Conservation (phyloP, 92 coral and sea anemone species). For the Scolanthus callimorphus region DNA sequence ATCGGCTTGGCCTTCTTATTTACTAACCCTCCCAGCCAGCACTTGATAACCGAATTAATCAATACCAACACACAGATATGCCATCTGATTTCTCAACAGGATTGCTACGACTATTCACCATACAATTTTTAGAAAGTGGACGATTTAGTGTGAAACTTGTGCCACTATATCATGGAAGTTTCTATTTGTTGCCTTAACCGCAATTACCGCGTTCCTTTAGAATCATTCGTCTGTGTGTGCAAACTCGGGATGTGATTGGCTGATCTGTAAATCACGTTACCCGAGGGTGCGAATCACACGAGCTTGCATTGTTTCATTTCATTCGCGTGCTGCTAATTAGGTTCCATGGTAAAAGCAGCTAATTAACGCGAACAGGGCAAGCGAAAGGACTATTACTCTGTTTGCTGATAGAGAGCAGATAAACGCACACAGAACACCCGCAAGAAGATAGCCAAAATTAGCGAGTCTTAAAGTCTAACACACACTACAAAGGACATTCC, state of each 20-base stretch:
- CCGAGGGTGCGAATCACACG: slow-evolving; percentile 7
- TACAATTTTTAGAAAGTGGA: neutral
- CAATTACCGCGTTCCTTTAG: slow-evolving; percentile 19
- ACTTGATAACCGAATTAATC: neutral
- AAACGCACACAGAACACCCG: neutral
- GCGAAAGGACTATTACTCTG: slow-evolving; percentile 4
- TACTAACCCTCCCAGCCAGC: neutral
- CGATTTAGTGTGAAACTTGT: neutral
- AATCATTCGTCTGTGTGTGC: too few relatives aligned
- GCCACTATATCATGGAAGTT: neutral
- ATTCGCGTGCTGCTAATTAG: slow-evolving; percentile 17
- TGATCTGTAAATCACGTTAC: slow-evolving; percentile 1
- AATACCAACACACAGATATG: neutral
- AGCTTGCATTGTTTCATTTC: neutral
- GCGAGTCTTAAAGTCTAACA: slow-evolving; percentile 1
- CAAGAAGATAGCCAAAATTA: slow-evolving; percentile 4
- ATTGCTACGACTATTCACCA: too few relatives aligned
- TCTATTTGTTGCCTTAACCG: neutral
- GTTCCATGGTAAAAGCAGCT: slow-evolving; percentile 13
- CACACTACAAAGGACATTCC: neutral
- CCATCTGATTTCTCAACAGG: too few relatives aligned
- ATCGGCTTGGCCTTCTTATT: neutral
- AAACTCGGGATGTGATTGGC: too few relatives aligned
- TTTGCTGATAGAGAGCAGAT: slow-evolving; percentile 18
- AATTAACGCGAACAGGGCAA: slow-evolving; percentile 18